Evolutionary conservation across 2,797 vertebrate species (phyloP).

Genomic region (Balearica regulorum): DNA sequence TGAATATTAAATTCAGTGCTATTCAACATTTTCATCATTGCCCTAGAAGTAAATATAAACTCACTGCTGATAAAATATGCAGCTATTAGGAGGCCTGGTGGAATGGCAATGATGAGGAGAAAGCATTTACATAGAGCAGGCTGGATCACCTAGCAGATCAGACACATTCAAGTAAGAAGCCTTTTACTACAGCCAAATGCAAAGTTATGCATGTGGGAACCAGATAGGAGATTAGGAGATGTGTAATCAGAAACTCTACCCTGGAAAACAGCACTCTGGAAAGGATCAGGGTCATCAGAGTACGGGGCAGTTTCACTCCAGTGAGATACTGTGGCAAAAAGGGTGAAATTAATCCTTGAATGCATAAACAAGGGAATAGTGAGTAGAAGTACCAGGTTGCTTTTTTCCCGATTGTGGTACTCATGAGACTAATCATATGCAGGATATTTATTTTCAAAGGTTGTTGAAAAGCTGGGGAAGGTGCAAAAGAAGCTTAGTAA

Average conservation of each 20-base stretch:
- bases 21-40: background rate
- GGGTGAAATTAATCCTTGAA: slow-evolving; percentile 27
- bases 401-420: background rate
- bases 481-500: background rate
- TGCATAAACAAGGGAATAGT: background rate
- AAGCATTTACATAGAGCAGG: background rate
- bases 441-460: slow-evolving; percentile 35
- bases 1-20: background rate
- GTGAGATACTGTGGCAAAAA: slow-evolving; percentile 4
- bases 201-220: slow-evolving; percentile 44
- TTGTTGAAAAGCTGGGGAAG: slow-evolving; percentile 2
- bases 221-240: slow-evolving; percentile 6
- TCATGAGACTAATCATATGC: background rate
- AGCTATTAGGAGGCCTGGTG: background rate
- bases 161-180: background rate
- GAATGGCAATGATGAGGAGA: background rate
- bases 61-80: background rate
- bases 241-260: slow-evolving; percentile 18
- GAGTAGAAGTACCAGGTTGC: background rate
- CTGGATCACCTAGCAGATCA: background rate
- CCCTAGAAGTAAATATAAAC: background rate
- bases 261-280: background rate
- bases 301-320: background rate
- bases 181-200: slow-evolving; percentile 12
- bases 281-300: background rate